Base-by-base conservation (phyloP, 2,888 invertebrate species). In the Boloria euphrosyne region DNA sequence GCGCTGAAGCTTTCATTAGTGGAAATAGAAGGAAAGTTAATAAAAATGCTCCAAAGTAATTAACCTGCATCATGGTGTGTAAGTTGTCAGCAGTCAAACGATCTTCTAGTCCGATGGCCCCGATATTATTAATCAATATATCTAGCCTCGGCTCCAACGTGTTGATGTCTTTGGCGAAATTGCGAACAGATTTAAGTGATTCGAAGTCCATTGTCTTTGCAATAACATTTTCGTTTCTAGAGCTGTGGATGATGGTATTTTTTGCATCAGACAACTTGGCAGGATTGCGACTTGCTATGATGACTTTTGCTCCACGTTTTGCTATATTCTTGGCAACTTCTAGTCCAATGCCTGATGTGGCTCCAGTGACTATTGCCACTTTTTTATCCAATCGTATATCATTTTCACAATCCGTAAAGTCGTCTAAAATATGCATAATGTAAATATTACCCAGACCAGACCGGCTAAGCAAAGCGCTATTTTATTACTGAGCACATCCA, bases 11-110 rank as follows among this genome's bases (percentile, higher is more conserved):
- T 66, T 74, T 84, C 14, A 89, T 57, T 3, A 84, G 66, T 0
- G 89, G 88, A 17, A 86, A 84, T 14, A 90, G 67, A 0, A 90
- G 78, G 60, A 78, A 86, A 0, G 89, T 87, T 2, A 89, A 70
- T 0, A 90, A 75, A 59, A 88, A 89, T 0, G 82, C 70, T 2
- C 87, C 87, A 59, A 85, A 88, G 63, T 87, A 87, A 66, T 90
- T 89, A 14, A 94, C 93, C 72, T 95, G 95, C 93, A 95, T 94
- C 72, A 93, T 93, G 6, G 87, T 73, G 65, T 95, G 94, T 38
- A 95, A 85, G 3, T 93, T 94, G 71, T 95, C 95, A 72, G 92
- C 86, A 0, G 95, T 94, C 49, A 89, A 72, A 70, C 79, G 84
- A 63, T 93, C 89, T 17, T 84, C 82, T 43, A 73, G 47, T 5